phyloP scores from a whole-genome alignment of 1,140 invertebrate species.

The Teleopsis dalmanni region DNA sequence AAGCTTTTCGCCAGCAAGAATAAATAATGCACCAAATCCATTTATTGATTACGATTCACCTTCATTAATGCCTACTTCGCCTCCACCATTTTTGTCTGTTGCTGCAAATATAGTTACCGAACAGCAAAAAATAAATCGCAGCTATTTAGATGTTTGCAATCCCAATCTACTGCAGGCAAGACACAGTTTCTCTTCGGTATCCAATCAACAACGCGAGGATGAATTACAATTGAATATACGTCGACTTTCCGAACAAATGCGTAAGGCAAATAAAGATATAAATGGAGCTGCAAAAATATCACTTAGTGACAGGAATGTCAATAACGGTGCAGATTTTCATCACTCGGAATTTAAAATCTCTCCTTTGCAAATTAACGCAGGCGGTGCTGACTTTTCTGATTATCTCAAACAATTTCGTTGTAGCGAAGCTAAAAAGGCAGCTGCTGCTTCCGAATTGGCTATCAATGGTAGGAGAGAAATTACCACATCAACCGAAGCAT shows the following conservation, averaged over 20 bases:
- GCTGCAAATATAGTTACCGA: neutral
- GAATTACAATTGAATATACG: constrained; percentile 37
- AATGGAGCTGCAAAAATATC: constrained; percentile 15
- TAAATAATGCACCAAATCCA: constrained; percentile 21
- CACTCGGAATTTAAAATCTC: neutral
- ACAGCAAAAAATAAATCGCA: constrained; percentile 9
- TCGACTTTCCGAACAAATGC: constrained; percentile 35
- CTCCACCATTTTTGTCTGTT: constrained; percentile 2
- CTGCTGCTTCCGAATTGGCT: too few relatives aligned
- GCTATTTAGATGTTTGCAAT: constrained; percentile 19
- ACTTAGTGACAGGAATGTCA: constrained; percentile 25
- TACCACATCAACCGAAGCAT: too few relatives aligned
- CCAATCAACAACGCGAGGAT: constrained; percentile 20
- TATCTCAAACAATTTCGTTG: constrained; percentile 11
- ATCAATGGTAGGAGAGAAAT: too few relatives aligned
- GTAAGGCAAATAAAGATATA: constrained; percentile 11
- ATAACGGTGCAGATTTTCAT: too few relatives aligned
- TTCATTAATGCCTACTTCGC: neutral
- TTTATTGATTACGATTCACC: constrained; percentile 9
- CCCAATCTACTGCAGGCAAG: constrained; percentile 24
- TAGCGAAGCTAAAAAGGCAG: constrained; percentile 14
- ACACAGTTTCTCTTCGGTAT: constrained; percentile 35
- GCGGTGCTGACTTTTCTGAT: constrained; percentile 11
- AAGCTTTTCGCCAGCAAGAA: constrained; percentile 28
- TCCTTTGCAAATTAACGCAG: neutral